Base-by-base conservation (phyloP, 2,797 vertebrate species). In the Molossus molossus region DNA sequence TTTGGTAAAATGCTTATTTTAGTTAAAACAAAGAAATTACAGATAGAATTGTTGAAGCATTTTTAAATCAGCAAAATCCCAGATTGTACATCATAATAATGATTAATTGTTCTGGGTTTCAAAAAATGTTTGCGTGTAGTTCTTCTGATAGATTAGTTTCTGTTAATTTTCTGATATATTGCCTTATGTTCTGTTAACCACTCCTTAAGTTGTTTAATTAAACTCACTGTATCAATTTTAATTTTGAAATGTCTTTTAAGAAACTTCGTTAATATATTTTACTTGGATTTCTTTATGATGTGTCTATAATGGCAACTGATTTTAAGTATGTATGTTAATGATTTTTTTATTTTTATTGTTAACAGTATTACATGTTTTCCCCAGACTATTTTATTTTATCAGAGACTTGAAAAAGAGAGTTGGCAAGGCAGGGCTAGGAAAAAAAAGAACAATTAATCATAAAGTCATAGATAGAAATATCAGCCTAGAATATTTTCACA, bases 41-140 rank as follows among this genome's bases (percentile, higher is more conserved):
- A 79, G 7, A 11, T 25, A 45, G 2, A 90, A 40, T 76, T 65
- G 1, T 48, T 80, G 9, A 94, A 86, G 3, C 1, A 57, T 40
- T 95, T 87, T 23, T 33, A 94, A 94, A 60, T 70, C 3, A 95
- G 57, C 33, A 94, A 84, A 89, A 76, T 87, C 17, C 5, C 58
- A 95, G 2, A 40, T 25, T 72, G 0, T 77, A 20, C 1, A 33
- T 60, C 33, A 55, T 33, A 21, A 57, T 25, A 58, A 77, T 72
- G 3, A 23, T n/a, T 29, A 8, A 33, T 27, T 79, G 5, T 21
- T 75, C 2, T 27, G 17, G 8, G 9, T 20, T 88, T 94, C 29
- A 85, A 45, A 18, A 64, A 25, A 82, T 79, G 2, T 55, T 55
- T 91, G 18, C 67, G 3, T 83, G 1, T 40, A 15, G 0, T 53